Evolutionary conservation across 1,140 invertebrate genomes (phyloP).

Genomic region (Drosophila kohkoa): DNA sequence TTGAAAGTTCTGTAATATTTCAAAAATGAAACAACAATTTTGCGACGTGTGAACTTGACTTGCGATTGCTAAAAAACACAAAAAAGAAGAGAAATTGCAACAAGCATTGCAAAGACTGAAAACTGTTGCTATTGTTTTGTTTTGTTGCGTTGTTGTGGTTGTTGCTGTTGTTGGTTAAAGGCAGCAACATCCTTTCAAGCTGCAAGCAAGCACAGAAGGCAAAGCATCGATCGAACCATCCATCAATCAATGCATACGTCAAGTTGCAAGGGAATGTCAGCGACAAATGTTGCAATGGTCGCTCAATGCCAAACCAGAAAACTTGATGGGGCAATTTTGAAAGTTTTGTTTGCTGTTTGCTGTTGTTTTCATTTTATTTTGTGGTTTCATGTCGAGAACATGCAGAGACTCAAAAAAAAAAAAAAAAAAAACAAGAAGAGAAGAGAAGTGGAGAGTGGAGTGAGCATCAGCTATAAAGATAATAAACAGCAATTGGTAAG

Average conservation of each 20-base stretch:
- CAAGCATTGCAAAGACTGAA: constrained; percentile 7
- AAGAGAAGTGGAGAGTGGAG: constrained; percentile 3
- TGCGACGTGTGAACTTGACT: constrained; percentile 34
- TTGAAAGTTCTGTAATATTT: background rate
- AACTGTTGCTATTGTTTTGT: constrained; percentile 30
- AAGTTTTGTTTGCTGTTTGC: constrained; percentile 16
- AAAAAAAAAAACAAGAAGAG: background rate
- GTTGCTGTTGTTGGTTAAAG: constrained; percentile 5
- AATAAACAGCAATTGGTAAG: constrained; percentile 50
- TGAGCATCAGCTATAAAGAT: constrained; percentile 43
- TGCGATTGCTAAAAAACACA: background rate
- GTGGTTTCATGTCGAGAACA: background rate
- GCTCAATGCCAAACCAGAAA: constrained; percentile 52
- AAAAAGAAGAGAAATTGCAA: background rate
- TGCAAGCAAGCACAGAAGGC: background rate
- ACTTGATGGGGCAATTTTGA: constrained; percentile 46
- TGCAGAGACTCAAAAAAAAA: background rate
- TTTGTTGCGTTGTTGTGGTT: background rate
- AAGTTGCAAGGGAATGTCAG: constrained; percentile 59
- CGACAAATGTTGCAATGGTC: constrained; percentile 56
- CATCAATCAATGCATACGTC: constrained; percentile 71
- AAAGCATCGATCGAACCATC: constrained; percentile 48
- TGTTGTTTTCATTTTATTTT: background rate
- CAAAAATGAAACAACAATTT: constrained; percentile 22
- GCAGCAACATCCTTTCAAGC: constrained; percentile 3